Conservation (phyloP, 2,888 invertebrate species). For the Agrotis clavis region DNA sequence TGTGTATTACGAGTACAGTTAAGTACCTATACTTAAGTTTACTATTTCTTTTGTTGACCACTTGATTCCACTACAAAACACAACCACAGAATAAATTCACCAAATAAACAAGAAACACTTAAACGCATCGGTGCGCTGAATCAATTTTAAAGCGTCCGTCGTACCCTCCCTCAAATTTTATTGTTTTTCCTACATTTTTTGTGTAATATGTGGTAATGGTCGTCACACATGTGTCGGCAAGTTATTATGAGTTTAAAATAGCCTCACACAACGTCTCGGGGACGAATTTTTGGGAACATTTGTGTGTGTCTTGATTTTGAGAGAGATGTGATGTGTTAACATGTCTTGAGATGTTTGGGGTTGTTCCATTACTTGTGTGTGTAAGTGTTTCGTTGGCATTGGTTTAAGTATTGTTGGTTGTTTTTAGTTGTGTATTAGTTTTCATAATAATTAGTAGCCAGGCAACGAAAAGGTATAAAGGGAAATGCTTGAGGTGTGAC, state of each 20-base stretch:
- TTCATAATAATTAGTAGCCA: background rate
- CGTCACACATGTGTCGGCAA: conserved; percentile 89
- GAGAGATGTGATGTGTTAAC: conserved; percentile 45
- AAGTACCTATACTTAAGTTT: too few relatives aligned
- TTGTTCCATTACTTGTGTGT: conserved; percentile 34
- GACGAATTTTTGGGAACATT: conserved; percentile 82
- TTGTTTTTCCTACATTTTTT: conserved; percentile 90
- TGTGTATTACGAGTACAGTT: too few relatives aligned
- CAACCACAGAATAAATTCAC: conserved; percentile 32
- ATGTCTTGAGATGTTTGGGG: conserved; percentile 16
- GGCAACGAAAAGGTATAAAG: too few relatives aligned
- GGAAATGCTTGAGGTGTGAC: too few relatives aligned
- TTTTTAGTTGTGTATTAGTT: background rate
- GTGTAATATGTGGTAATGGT: conserved; percentile 91
- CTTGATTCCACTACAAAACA: background rate
- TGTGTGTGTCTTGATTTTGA: conserved; percentile 65
- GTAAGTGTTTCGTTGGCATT: conserved; percentile 21
- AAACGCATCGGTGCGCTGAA: conserved; percentile 72
- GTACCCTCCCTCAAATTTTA: conserved; percentile 79
- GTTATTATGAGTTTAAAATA: conserved; percentile 91
- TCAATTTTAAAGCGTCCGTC: conserved; percentile 87
- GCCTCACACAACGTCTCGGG: conserved; percentile 81
- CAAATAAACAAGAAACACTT: conserved; percentile 56
- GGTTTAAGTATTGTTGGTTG: background rate
- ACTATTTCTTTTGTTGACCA: background rate